These are phyloP conservation scores for Nycticorax nycticorax DNA, from an alignment of 2,113 vertebrate genomes.

Conservation along the genomic window DNA sequence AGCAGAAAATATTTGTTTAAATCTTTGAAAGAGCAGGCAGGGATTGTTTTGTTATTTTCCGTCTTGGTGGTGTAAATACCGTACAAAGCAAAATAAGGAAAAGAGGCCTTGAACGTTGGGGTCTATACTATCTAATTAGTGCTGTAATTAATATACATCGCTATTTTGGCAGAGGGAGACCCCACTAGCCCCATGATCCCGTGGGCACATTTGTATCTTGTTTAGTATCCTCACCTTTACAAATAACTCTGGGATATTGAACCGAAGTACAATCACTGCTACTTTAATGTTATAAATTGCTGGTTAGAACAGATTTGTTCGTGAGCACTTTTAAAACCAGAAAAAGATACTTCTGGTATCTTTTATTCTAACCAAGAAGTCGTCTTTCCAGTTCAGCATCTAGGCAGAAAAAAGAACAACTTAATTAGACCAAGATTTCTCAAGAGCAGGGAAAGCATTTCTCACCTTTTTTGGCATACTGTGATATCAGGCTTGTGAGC, in stretches of 20 bases:
- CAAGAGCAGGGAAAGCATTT: constrained; percentile 42
- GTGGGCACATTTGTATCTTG: not conserved
- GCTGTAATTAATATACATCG: not conserved
- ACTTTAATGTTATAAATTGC: not conserved
- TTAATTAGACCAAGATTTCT: constrained; percentile 55
- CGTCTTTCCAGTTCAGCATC: constrained; percentile 32
- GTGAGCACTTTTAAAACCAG: not conserved
- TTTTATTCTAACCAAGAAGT: not conserved
- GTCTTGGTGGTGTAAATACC: accelerated
- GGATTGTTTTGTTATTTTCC: not conserved
- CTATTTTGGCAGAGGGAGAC: not conserved
- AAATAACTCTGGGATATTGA: not conserved
- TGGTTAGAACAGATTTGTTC: not conserved
- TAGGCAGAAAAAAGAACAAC: constrained; percentile 44
- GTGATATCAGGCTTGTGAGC: constrained; percentile 21
- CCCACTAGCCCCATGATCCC: not conserved
- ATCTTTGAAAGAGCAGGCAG: not conserved
- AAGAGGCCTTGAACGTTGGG: not conserved
- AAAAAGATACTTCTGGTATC: not conserved
- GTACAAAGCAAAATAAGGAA: not conserved
- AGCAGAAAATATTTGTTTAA: not conserved
- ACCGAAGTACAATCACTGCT: not conserved
- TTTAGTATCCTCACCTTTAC: not conserved
- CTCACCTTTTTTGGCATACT: constrained; percentile 24
- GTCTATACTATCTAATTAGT: not conserved